Evolutionary conservation across 2,113 vertebrate genomes (phyloP).

Genomic region (Herpailurus yagouaroundi): DNA sequence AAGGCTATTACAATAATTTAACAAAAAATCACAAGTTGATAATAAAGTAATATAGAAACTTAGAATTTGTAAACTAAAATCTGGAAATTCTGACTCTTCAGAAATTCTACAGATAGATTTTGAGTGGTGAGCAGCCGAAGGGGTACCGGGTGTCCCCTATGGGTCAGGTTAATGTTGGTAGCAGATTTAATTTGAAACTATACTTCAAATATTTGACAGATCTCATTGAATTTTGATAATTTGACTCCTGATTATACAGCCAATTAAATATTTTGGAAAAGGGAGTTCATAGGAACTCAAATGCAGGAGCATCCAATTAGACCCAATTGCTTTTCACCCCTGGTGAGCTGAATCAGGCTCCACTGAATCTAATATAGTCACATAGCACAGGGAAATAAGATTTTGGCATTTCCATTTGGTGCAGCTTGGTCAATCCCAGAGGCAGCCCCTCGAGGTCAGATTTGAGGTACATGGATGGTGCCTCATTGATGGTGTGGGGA

Average conservation of each 20-base stretch:
- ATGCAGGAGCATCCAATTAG: slow-evolving; percentile 29
- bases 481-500: slow-evolving; percentile 70
- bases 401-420: slow-evolving; percentile 94
- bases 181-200: not conserved
- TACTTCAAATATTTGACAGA: not conserved
- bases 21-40: slow-evolving; percentile 83
- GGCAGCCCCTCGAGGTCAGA: slow-evolving; percentile 81
- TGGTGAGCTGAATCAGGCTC: slow-evolving; percentile 77
- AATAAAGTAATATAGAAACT: slow-evolving; percentile 83
- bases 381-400: slow-evolving; percentile 91
- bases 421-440: slow-evolving; percentile 90
- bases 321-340: slow-evolving; percentile 80
- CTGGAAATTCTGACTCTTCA: slow-evolving; percentile 87
- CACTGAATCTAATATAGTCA: slow-evolving; percentile 92
- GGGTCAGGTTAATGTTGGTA: not conserved
- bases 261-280: slow-evolving; percentile 6
- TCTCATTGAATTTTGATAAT: not conserved
- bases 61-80: slow-evolving; percentile 87
- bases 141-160: slow-evolving; percentile 82
- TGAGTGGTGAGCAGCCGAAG: slow-evolving; percentile 82
- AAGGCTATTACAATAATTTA: slow-evolving; percentile 85
- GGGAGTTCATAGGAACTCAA: not conserved
- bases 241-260: not conserved
- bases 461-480: slow-evolving; percentile 76
- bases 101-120: slow-evolving; percentile 85